Evolutionary conservation across 2,888 invertebrate genomes (phyloP).

Genomic region (Amphipoea lucens): DNA sequence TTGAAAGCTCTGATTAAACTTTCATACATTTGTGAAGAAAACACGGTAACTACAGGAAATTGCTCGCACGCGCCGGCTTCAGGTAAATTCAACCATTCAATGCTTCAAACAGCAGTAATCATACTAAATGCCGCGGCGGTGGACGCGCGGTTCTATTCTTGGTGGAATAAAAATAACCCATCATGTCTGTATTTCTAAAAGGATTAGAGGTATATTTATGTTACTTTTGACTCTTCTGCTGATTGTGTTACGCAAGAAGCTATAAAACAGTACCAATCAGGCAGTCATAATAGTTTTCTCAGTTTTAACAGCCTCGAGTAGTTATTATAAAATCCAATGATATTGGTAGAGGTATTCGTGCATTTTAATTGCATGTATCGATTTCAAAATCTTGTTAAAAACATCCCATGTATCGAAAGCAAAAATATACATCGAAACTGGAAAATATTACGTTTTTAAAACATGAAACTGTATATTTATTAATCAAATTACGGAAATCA

Average conservation of each 20-base stretch:
- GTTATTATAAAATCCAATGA: neutral
- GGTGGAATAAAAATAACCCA: slow-evolving; percentile 2
- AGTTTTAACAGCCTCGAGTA: neutral
- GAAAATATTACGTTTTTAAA: slow-evolving; percentile 6
- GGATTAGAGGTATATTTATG: neutral
- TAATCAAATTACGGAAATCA: slow-evolving; percentile 57
- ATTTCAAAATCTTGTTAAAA: slow-evolving; percentile 7
- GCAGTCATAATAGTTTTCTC: neutral
- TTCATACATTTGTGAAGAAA: slow-evolving; percentile 54
- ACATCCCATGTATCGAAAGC: neutral
- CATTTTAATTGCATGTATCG: slow-evolving; percentile 6
- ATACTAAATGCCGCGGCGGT: slow-evolving; percentile 32
- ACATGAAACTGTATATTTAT: slow-evolving; percentile 21
- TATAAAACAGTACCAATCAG: no score
- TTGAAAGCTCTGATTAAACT: slow-evolving; percentile 56
- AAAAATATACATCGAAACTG: neutral
- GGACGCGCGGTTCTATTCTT: neutral
- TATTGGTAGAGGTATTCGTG: neutral
- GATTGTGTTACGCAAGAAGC: neutral
- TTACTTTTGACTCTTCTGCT: no score
- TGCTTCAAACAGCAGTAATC: slow-evolving; percentile 52
- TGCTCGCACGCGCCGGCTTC: slow-evolving; percentile 47
- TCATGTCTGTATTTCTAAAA: neutral
- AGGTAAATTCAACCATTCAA: slow-evolving; percentile 46
- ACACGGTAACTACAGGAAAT: slow-evolving; percentile 56